A percentile compares a stretch with the other conserved stretches of the same genome.
phyloP scores from a whole-genome alignment of 2,113 vertebrate species.

The Shinisaurus crocodilurus region DNA sequence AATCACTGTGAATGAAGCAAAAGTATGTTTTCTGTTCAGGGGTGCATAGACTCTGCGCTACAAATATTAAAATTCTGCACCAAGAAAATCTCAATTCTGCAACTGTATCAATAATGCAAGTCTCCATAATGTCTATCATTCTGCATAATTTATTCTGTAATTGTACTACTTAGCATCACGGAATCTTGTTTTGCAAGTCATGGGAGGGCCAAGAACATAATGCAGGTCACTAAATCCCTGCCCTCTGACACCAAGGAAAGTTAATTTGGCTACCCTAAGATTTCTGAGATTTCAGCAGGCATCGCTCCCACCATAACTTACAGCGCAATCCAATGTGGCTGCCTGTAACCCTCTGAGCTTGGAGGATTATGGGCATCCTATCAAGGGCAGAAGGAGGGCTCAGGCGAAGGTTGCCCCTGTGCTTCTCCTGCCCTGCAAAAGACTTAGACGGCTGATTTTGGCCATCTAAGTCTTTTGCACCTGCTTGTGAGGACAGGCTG shows the following conservation, averaged over 20 bases:
- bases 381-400: too few relatives aligned
- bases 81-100: neutral
- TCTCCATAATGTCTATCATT: neutral
- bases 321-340: too few relatives aligned
- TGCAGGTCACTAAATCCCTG: neutral
- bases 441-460: too few relatives aligned
- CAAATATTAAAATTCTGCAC: neutral
- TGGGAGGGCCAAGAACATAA: neutral
- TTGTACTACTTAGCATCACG: too few relatives aligned
- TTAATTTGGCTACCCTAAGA: neutral
- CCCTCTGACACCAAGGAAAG: neutral
- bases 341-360: too few relatives aligned
- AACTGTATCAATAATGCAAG: neutral
- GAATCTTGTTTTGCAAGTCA: neutral
- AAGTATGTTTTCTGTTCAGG: neutral
- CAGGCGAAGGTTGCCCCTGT: too few relatives aligned
- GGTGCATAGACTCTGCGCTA: neutral
- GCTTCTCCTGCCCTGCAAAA: too few relatives aligned
- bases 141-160: neutral
- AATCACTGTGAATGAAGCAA: slow-evolving; percentile 76
- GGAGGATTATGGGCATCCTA: too few relatives aligned
- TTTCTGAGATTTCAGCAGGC: neutral
- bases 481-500: too few relatives aligned
- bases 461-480: too few relatives aligned
- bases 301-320: neutral